Evolutionary conservation across 2,888 invertebrate species (phyloP), one percentile per base, ranked within the genome.

Genomic region (Perithous albicinctus): DNA sequence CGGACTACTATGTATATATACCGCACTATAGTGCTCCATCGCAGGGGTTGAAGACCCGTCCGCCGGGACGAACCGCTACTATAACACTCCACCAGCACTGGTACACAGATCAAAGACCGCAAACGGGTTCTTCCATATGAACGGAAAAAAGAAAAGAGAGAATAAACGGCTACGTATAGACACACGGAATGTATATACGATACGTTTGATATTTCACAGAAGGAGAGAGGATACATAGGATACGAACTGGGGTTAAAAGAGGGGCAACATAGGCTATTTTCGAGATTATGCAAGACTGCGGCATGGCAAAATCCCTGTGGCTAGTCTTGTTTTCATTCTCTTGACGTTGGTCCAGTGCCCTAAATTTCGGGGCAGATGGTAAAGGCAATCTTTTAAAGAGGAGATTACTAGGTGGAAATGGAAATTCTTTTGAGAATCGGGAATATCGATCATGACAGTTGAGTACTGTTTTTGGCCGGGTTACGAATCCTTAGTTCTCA

Each of bases 1-100:
- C 29, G 5, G 7, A 56, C 56, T 32, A 15, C 56, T n/a, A 61
- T 29, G 15, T 48, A 38, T 48, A 35, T 78, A 20, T 15, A 0
- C 35, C 23, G 35, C 38, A 12, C 26, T 18, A 43, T 10, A 15
- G 51, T 66, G 15, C 46, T 63, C 56, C 35, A 78, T 69, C 72
- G 66, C 75, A 72, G 66, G 67, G 72, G 82, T 48, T 35, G 72
- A 73, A 79, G 66, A 72, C 64, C 67, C 75, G 75, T 76, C 75
- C 75, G 79, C 67, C 66, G 67, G 73, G 76, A 72, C 43, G 51
- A 56, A 15, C 54, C 51, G 41, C 64, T 12, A 26, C 59, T 48
- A 38, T 63, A 43, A 56, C 29, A 29, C n/a, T 26, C 15, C 38
- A 38, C 35, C 56, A 67, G 61, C 46, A 8, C 29, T 64, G 18